Evolutionary conservation across 2,888 invertebrate genomes (phyloP).

Genomic region (Agonopterix subpropinquella): DNA sequence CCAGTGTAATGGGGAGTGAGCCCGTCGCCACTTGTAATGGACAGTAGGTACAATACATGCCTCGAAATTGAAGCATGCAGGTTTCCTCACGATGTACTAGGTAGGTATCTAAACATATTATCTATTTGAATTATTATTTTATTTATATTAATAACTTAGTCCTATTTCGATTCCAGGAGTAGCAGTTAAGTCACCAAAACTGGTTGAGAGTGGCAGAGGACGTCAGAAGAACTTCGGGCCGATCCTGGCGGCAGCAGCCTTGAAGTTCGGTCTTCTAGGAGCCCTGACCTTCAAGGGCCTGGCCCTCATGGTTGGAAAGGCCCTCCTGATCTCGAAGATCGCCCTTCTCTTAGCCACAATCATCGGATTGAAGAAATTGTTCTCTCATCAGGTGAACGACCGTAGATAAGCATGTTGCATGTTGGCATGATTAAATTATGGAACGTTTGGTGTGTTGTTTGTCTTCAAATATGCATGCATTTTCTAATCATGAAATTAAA

Average conservation of each 20-base stretch:
- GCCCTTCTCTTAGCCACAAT: conserved; percentile 87
- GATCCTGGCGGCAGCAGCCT: conserved; percentile 83
- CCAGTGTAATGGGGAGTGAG: no score
- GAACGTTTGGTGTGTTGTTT: no score
- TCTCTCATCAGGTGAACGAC: conserved; percentile 79
- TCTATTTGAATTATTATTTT: no score
- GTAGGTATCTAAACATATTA: no score
- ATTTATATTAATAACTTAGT: no score
- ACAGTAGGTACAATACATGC: no score
- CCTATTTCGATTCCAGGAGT: conserved; percentile 67
- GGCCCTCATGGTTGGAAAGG: conserved; percentile 88
- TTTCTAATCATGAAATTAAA: no score
- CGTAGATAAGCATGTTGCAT: conserved; percentile 17
- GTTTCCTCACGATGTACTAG: no score
- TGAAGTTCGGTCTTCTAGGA: conserved; percentile 88
- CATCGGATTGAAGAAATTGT: conserved; percentile 88
- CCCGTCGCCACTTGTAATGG: no score
- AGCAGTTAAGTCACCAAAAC: conserved; percentile 78
- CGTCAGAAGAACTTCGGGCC: conserved; percentile 85
- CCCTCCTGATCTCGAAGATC: conserved; percentile 88
- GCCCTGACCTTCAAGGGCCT: conserved; percentile 88
- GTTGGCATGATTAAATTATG: not conserved
- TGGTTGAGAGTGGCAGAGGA: conserved; percentile 79
- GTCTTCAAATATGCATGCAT: no score
- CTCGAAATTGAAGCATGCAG: no score